phyloP scores from a whole-genome alignment of 1,140 invertebrate species.

The Drosophila orena region DNA sequence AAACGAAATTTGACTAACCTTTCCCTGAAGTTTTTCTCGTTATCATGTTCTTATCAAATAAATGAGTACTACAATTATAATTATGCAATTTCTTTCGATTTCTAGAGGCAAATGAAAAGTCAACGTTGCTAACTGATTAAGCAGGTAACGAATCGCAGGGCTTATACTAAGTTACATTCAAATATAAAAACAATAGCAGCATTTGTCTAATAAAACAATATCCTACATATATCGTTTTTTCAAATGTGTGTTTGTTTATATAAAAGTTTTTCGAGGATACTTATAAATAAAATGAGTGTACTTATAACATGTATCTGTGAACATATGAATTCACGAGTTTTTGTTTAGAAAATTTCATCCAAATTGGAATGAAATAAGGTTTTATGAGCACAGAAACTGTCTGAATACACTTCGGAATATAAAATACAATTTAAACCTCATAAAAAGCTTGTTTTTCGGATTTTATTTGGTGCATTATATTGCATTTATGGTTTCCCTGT shows the following conservation, averaged over 20 bases:
- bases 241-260: background rate
- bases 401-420: no score
- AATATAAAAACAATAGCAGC: no score
- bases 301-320: background rate
- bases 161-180: background rate
- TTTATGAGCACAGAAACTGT: background rate
- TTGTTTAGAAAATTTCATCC: background rate
- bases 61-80: conserved; percentile 13
- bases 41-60: conserved; percentile 14
- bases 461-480: no score
- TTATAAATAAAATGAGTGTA: background rate
- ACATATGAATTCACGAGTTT: background rate
- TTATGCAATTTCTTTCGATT: conserved; percentile 12
- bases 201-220: background rate
- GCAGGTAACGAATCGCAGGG: background rate
- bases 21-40: background rate
- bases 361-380: background rate
- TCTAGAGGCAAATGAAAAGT: background rate
- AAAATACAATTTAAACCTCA: no score
- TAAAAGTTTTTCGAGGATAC: background rate
- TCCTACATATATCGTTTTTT: no score
- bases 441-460: no score
- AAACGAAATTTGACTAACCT: background rate
- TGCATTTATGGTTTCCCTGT: no score
- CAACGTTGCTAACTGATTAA: background rate